Evolutionary conservation across 2,113 vertebrate genomes (phyloP).

Genomic region (Sapayoa aenigma): DNA sequence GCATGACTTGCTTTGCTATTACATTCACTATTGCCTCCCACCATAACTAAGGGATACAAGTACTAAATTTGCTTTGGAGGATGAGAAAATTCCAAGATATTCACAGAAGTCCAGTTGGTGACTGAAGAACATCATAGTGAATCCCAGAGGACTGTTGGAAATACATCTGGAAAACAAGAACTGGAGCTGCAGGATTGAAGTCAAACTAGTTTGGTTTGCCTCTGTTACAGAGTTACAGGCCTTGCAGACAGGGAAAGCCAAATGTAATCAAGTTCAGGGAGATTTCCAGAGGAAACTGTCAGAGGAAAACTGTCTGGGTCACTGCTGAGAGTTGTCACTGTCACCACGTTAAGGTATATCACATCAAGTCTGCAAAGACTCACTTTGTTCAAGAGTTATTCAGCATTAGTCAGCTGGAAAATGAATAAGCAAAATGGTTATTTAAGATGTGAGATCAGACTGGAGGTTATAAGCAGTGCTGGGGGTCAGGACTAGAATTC

Average conservation of each 20-base stretch:
- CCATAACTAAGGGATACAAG: background rate
- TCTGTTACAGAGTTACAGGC: background rate
- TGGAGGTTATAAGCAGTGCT: background rate
- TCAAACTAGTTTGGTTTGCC: background rate
- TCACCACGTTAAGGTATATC: background rate
- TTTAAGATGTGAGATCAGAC: background rate
- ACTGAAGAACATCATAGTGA: background rate
- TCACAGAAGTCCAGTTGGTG: background rate
- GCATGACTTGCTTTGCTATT: background rate
- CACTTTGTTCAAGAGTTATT: background rate
- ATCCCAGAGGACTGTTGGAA: background rate
- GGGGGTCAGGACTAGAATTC: background rate
- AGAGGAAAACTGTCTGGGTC: background rate
- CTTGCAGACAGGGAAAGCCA: background rate
- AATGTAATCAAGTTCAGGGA: background rate
- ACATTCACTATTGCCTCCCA: background rate
- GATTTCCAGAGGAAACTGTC: background rate
- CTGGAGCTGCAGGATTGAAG: background rate
- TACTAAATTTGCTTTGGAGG: background rate
- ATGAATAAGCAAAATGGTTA: background rate
- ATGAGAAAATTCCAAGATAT: background rate
- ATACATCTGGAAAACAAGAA: background rate
- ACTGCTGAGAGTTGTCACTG: background rate
- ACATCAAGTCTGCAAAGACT: background rate
- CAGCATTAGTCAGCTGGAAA: background rate